Base-by-base conservation (phyloP, 2,888 invertebrate species). In the Auanema freiburgensis region DNA sequence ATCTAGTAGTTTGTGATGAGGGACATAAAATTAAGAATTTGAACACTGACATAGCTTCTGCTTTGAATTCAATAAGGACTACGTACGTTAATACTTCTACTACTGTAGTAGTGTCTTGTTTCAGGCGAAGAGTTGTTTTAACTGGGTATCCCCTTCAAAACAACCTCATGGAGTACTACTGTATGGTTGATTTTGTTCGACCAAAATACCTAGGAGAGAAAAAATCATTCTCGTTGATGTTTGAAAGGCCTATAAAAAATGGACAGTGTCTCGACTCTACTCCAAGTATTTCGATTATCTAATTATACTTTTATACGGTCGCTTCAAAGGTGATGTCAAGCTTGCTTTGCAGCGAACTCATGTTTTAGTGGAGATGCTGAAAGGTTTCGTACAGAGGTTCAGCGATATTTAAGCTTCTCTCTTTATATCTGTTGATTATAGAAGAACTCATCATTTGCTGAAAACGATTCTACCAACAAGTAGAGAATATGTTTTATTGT, bases 121-220 rank as follows among this genome's bases (percentile, higher is more conserved):
- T 53, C 75, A 87, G 93, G 83, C 89, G 97, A 16, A 88, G 97
- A 69, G 90, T 98, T 16, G 97, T 98, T 0, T 87, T 98, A 33
- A 98, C 98, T 2, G 98, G 98, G 2, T 97, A 97, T 86, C 98
- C 98, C 0, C 87, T 98, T 12, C 98, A 98, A 86, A 98, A 98
- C 85, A 98, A 98, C 85, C 87, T 98, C 18, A 86, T 93, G 61
- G 94, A 85, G 55, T 84, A 84, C 57, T 83, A 70, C 63, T 83
- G 81, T 59, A 83, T 83, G 86, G 79, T 87, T 84, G 96, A 98
- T 84, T 98, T 97, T 85, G 96, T 97, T 0, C 88, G 97, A 23
- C 98, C 98, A 0, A 95, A 94, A 86, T 97, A 93, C 85, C 88
- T 98, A 44, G 98, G 74, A 42, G 58, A 92, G 23, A 93, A 94